These are phyloP conservation scores for Machaerirhynchus nigripectus DNA, from an alignment of 2,113 vertebrate genomes.

Conservation along the genomic window DNA sequence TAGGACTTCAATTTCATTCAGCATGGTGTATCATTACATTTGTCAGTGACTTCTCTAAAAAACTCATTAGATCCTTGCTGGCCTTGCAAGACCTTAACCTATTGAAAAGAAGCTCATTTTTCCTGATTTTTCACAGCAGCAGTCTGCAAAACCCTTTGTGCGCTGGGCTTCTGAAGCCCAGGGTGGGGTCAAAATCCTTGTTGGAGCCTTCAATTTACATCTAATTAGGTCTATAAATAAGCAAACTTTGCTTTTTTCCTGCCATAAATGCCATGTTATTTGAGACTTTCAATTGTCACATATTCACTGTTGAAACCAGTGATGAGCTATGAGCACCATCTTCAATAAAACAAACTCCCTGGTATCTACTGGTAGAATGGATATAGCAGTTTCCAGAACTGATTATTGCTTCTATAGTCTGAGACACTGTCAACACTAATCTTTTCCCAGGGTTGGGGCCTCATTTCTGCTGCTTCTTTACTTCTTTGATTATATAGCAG, in stretches of 20 bases:
- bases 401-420: neutral
- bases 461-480: neutral
- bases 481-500: neutral
- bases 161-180: conserved; percentile 85
- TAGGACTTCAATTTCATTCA: neutral
- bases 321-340: neutral
- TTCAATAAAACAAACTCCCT: neutral
- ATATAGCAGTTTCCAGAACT: neutral
- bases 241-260: neutral
- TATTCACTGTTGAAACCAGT: neutral
- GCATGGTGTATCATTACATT: conserved; percentile 77
- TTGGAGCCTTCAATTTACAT: conserved; percentile 37
- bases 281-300: neutral
- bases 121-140: conserved; percentile 82
- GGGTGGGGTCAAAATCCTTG: conserved; percentile 82
- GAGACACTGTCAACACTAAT: neutral
- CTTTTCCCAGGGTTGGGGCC: neutral
- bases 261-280: neutral
- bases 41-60: conserved; percentile 87
- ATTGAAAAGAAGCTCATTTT: conserved; percentile 82
- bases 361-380: neutral
- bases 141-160: conserved; percentile 83
- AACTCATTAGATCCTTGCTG: conserved; percentile 88
- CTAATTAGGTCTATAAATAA: conserved; percentile 29
- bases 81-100: conserved; percentile 83